Evolutionary conservation across 2,797 vertebrate genomes (phyloP).

Genomic region (Phoxinus dragarum): DNA sequence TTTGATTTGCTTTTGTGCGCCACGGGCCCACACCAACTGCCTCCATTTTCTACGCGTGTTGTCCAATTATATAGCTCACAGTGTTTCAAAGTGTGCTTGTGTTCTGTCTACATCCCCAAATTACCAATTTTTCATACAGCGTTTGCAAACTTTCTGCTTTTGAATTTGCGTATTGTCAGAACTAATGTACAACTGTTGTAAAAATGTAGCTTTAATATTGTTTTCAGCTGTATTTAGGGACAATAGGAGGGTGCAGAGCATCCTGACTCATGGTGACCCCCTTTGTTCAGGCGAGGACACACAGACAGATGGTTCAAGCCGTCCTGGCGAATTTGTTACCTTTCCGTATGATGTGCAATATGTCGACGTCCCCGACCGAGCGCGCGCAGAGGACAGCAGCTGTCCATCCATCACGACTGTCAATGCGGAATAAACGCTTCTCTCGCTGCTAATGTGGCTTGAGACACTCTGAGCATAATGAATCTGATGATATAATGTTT

Average conservation of each 20-base stretch:
- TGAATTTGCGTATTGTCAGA: not conserved
- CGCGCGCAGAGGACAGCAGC: constrained; percentile 85
- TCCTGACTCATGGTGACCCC: constrained; percentile 70
- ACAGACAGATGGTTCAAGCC: constrained; percentile 90
- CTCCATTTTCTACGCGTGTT: constrained; percentile 31
- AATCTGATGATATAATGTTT: constrained; percentile 31
- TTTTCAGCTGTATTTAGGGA: constrained; percentile 55
- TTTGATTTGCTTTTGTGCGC: constrained; percentile 39
- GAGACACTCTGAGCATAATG: constrained; percentile 45
- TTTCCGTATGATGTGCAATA: constrained; percentile 89
- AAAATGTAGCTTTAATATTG: constrained; percentile 3
- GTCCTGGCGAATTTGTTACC: constrained; percentile 89
- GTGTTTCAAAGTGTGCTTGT: constrained; percentile 22
- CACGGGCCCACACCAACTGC: constrained; percentile 35
- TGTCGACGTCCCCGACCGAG: constrained; percentile 86
- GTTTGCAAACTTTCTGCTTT: constrained; percentile 24
- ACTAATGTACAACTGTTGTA: not conserved
- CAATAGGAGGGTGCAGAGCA: constrained; percentile 72
- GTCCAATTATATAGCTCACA: constrained; percentile 34
- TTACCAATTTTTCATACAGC: not conserved
- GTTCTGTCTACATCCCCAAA: constrained; percentile 23
- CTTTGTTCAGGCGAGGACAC: constrained; percentile 76
- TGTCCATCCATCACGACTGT: constrained; percentile 80
- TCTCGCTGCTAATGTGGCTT: constrained; percentile 42
- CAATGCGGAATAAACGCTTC: constrained; percentile 64